Conservation (phyloP, 2,888 invertebrate species). For the Sinelater perroti region DNA sequence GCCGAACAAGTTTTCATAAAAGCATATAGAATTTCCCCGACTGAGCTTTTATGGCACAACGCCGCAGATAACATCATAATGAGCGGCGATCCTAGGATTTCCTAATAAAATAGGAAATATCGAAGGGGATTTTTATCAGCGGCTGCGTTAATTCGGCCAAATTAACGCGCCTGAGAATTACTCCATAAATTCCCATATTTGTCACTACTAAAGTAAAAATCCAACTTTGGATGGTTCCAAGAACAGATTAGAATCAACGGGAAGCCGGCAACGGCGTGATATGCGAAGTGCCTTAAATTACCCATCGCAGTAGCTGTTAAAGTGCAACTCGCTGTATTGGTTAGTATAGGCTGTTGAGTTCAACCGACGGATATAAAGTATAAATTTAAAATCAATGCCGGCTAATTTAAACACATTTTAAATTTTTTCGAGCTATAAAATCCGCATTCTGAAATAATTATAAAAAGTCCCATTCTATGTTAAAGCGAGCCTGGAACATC, state of each 20-base stretch:
- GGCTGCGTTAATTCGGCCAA: neutral
- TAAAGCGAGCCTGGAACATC: no score
- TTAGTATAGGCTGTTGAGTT: no score
- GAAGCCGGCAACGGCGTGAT: neutral
- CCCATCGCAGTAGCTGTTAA: neutral
- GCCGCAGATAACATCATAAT: neutral
- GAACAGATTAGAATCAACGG: neutral
- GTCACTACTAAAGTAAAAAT: neutral
- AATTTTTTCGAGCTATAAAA: no score
- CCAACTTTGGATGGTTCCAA: neutral
- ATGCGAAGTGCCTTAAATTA: neutral
- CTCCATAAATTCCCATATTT: slow-evolving; percentile 1
- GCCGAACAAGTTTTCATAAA: no score
- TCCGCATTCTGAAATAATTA: neutral
- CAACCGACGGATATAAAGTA: no score
- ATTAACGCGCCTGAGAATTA: neutral
- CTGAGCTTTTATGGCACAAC: neutral
- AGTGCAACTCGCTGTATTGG: neutral
- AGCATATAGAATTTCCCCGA: slow-evolving; percentile 2
- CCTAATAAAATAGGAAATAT: slow-evolving; percentile 5
- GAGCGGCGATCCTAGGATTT: neutral
- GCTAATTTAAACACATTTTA: no score
- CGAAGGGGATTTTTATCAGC: neutral
- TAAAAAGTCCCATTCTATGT: slow-evolving; percentile 1
- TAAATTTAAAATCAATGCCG: no score